phyloP scores from a whole-genome alignment of 2,113 vertebrate genomes.

The Origma solitaria region DNA sequence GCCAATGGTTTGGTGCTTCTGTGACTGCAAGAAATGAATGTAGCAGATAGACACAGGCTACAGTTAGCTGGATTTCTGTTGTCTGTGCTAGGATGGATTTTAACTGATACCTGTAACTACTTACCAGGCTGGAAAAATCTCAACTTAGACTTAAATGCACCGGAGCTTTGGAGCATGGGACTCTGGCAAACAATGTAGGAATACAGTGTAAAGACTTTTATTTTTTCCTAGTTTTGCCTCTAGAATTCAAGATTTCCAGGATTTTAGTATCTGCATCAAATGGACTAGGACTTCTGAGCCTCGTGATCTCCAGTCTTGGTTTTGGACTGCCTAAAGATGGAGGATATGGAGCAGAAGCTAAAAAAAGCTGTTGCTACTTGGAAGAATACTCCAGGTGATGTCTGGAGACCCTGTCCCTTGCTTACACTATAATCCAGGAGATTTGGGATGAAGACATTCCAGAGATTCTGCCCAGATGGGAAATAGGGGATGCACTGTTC shows the following conservation, averaged over 20 bases:
- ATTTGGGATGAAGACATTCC: constrained; percentile 74
- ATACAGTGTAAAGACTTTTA: constrained; percentile 79
- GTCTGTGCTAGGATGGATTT: constrained; percentile 70
- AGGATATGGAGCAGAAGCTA: not conserved
- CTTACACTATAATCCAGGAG: constrained; percentile 71
- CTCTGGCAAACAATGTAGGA: constrained; percentile 79
- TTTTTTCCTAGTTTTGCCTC: constrained; percentile 75
- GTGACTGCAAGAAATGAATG: not conserved
- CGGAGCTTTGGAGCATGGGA: constrained; percentile 82
- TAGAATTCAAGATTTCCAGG: constrained; percentile 76
- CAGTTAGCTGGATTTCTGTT: constrained; percentile 67
- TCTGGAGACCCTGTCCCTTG: constrained; percentile 70
- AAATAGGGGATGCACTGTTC: constrained; percentile 76
- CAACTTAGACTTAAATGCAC: constrained; percentile 79
- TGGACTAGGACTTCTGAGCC: constrained; percentile 63
- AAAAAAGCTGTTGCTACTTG: constrained; percentile 57
- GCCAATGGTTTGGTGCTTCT: not conserved
- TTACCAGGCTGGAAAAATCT: constrained; percentile 80
- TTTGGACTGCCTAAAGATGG: constrained; percentile 63
- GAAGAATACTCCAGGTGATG: constrained; percentile 68
- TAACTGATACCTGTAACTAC: constrained; percentile 70
- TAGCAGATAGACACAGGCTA: constrained; percentile 48
- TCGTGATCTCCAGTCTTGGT: constrained; percentile 63
- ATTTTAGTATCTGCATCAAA: constrained; percentile 78
- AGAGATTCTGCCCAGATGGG: constrained; percentile 77